phyloP scores from a whole-genome alignment of 2,113 vertebrate species.

The Hipposideros armiger region DNA sequence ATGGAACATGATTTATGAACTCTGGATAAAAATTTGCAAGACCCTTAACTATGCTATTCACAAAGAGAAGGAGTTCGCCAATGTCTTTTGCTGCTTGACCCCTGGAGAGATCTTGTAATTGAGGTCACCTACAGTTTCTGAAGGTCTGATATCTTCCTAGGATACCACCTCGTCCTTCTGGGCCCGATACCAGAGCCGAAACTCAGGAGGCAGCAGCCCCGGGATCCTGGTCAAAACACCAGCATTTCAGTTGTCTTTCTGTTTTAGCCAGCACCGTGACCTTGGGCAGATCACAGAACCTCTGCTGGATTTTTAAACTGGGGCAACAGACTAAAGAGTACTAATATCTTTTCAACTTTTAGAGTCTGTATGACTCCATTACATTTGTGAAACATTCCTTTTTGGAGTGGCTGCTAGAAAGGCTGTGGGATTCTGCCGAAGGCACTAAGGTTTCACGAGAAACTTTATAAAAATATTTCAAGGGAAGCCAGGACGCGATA shows the following conservation, averaged over 20 bases:
- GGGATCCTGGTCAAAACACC: not conserved
- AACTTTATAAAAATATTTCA: not conserved
- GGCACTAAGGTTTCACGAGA: not conserved
- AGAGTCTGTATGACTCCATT: not conserved
- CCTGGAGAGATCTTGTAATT: not conserved
- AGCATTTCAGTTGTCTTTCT: not conserved
- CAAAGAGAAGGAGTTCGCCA: not conserved
- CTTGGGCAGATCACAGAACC: no score
- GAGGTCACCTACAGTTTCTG: not conserved
- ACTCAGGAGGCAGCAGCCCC: not conserved
- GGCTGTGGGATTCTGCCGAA: not conserved
- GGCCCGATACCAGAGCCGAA: not conserved
- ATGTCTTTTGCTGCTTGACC: not conserved
- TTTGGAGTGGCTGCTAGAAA: not conserved
- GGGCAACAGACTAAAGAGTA: not conserved
- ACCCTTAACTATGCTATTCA: not conserved
- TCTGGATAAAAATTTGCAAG: rapidly evolving
- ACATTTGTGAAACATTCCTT: not conserved
- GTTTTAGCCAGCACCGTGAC: not conserved
- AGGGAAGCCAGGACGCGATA: not conserved
- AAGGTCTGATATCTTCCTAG: not conserved
- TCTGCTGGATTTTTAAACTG: not conserved
- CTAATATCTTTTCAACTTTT: not conserved
- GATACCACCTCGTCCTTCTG: not conserved
- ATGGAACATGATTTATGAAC: not conserved